Percentiles rank a stretch among this genome's conserved stretches.
These are phyloP conservation scores for Sminthurides aquaticus DNA, from an alignment of 2,888 invertebrate genomes.

Conservation along the genomic window DNA sequence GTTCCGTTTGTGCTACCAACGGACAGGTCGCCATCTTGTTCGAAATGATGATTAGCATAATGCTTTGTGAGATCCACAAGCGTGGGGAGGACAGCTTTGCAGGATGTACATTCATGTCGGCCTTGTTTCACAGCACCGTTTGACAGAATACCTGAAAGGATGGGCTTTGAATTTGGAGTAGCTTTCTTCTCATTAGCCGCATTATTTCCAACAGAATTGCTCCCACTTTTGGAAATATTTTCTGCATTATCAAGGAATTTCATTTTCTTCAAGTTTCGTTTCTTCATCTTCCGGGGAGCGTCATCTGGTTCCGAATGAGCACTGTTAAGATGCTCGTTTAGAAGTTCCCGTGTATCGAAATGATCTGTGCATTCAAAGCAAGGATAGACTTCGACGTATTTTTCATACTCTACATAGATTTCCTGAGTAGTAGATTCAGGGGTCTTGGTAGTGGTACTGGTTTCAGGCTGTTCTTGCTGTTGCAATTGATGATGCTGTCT, in stretches of 20 bases:
- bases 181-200: neutral
- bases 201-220: neutral
- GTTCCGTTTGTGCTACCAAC: neutral
- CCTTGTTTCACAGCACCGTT: slow-evolving; percentile 2
- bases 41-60: slow-evolving; percentile 9
- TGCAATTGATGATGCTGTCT: neutral
- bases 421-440: neutral
- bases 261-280: slow-evolving; percentile 44
- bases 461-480: neutral
- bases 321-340: slow-evolving; percentile 56
- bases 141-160: neutral
- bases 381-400: slow-evolving; percentile 51
- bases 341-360: slow-evolving; percentile 53
- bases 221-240: neutral
- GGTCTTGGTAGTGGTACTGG: neutral
- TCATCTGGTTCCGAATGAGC: slow-evolving; percentile 15
- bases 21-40: slow-evolving; percentile 2
- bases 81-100: slow-evolving; percentile 6
- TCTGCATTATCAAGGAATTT: slow-evolving; percentile 25
- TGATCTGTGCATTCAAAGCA: slow-evolving; percentile 59
- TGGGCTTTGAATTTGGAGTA: neutral
- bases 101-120: slow-evolving; percentile 6
- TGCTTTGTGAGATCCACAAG: slow-evolving; percentile 16
- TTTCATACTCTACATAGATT: neutral
- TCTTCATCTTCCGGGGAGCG: slow-evolving; percentile 36